phyloP scores from a whole-genome alignment of 2,797 vertebrate species.

The Hemitrygon akajei region DNA sequence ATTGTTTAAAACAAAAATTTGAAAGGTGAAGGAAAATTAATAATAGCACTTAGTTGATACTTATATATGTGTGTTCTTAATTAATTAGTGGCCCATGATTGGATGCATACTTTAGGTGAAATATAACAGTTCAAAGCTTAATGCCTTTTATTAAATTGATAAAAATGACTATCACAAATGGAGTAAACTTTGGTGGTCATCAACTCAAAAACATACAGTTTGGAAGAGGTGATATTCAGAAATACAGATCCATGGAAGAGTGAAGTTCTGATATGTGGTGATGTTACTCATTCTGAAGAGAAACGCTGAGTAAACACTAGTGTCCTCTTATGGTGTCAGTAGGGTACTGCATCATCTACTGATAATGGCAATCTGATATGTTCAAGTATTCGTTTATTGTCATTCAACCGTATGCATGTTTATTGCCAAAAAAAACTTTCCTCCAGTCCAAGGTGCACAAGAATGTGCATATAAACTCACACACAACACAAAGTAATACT shows the following conservation, averaged over 20 bases:
- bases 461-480: too few relatives aligned
- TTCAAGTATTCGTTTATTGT: too few relatives aligned
- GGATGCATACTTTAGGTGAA: not conserved
- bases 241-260: not conserved
- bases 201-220: not conserved
- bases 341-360: not conserved
- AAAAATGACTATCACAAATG: not conserved
- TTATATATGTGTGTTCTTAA: not conserved
- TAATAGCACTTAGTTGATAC: not conserved
- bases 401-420: too few relatives aligned
- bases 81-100: not conserved
- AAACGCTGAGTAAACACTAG: not conserved
- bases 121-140: not conserved
- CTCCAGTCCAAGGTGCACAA: too few relatives aligned
- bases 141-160: not conserved
- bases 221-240: not conserved
- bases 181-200: not conserved
- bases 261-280: not conserved
- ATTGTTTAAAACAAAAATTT: not conserved
- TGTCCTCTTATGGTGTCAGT: not conserved
- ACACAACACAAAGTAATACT: too few relatives aligned
- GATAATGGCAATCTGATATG: not conserved
- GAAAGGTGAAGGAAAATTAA: not conserved
- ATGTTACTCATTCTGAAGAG: not conserved
- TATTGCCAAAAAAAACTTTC: too few relatives aligned